Conservation (phyloP, 2,888 invertebrate species). For the Acrocera orbiculus region DNA sequence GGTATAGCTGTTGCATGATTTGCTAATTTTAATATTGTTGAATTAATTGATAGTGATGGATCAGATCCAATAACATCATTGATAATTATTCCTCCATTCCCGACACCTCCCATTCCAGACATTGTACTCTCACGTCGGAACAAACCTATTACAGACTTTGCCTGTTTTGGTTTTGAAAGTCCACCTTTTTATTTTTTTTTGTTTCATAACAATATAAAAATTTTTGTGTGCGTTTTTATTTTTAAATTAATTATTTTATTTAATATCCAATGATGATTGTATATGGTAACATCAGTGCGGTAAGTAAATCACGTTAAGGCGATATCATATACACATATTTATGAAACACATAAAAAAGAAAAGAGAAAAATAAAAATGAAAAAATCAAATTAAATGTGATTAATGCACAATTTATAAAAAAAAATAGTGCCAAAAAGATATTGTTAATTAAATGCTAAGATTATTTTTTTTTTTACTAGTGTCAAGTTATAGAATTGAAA, state of each 20-base stretch:
- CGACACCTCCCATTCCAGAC: constrained; percentile 40
- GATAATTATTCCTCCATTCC: constrained; percentile 31
- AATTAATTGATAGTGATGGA: constrained; percentile 28
- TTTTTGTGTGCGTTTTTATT: constrained; percentile 7
- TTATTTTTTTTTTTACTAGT: no score
- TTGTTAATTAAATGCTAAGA: no score
- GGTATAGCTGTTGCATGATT: constrained; percentile 24
- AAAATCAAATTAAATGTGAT: no score
- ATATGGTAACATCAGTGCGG: no score
- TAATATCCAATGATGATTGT: constrained; percentile 7
- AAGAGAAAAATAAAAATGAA: constrained; percentile 8
- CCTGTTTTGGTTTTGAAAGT: constrained; percentile 68
- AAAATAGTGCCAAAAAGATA: no score
- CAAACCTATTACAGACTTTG: constrained; percentile 75
- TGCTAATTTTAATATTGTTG: no score
- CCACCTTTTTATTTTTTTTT: constrained; percentile 41
- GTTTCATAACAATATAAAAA: no score
- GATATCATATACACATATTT: no score
- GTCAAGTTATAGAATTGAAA: no score
- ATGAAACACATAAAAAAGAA: constrained; percentile 11
- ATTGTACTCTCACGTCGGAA: constrained; percentile 69
- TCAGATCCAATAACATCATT: constrained; percentile 35
- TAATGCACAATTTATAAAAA: no score
- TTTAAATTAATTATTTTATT: constrained; percentile 9
- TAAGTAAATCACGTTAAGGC: no score